Evolutionary conservation across 2,888 invertebrate genomes (phyloP), one percentile per base, ranked within the genome.

Genomic region (Chouioia cunea): DNA sequence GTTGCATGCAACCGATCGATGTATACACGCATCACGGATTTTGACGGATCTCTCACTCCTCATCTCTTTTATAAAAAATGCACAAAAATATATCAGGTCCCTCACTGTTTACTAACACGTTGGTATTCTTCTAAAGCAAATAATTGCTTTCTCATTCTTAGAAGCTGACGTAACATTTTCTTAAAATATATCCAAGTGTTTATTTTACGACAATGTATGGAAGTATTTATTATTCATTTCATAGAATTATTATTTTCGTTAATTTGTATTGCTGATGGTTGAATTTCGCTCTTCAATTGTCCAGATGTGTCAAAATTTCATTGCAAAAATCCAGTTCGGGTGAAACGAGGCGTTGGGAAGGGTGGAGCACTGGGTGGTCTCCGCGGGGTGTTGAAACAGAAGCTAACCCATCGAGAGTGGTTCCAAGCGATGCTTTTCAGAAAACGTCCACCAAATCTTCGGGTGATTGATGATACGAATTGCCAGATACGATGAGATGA

Each of bases 401-500:
- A 36, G 50, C 57, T 44, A 10, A 4, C 54, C 12, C 16, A 43
- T 52, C 65, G 58, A 50, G 65, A 43, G 57, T 65, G 65, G 57
- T 65, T 57, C 48, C 57, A 48, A 18, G 57, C 27, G 48, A 43
- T 15, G 52, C 18, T 14, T 27, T 15, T 18, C 15, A 6, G 27
- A 22, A 10, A 47, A 23, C 27, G 16, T 10, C 44, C 53, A 53
- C 59, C 46, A 8, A 16, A 36, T 48, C 50, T 50, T 15, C 58
- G 58, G 67, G 67, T 68, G 67, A 68, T 68, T 62, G 67, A 68
- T 68, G 67, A 68, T 56, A 16, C 67, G 60, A 68, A 52, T 60
- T 59, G 53, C 53, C 18, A 36, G 47, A 20, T 22, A 18, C 47
- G 46, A 20, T 48, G 48, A 6, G 27, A 27, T 27, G 27, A 27